A percentile compares a stretch with the other conserved stretches of the same genome.
Evolutionary conservation across 2,888 invertebrate species (phyloP).

Genomic region (Heliconius cydno): DNA sequence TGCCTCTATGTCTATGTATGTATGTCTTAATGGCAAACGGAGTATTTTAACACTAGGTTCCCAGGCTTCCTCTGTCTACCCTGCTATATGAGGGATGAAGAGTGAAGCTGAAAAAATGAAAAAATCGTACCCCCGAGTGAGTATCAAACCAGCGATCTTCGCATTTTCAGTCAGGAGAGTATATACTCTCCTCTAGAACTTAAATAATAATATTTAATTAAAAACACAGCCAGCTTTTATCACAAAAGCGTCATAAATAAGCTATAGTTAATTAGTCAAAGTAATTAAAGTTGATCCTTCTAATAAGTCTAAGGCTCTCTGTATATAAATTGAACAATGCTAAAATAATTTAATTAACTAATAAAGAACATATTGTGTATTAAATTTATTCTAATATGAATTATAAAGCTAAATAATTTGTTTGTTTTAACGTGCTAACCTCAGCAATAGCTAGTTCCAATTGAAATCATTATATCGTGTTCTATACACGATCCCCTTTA

Average conservation of each 20-base stretch:
- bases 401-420: background rate
- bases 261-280: slow-evolving; percentile 5
- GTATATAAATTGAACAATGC: background rate
- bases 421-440: background rate
- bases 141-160: background rate
- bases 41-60: too few relatives aligned
- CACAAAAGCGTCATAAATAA: background rate
- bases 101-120: too few relatives aligned
- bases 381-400: background rate
- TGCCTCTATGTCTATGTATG: too few relatives aligned
- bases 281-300: background rate
- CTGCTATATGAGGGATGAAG: too few relatives aligned
- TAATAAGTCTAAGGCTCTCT: background rate
- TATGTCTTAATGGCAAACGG: too few relatives aligned
- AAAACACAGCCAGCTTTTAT: background rate
- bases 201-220: background rate
- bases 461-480: too few relatives aligned
- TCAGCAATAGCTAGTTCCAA: background rate
- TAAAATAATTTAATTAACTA: slow-evolving; percentile 2
- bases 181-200: background rate
- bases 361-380: background rate
- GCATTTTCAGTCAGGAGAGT: background rate
- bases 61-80: too few relatives aligned
- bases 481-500: too few relatives aligned
- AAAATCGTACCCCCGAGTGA: background rate